Percentiles rank a stretch among this genome's conserved stretches.
Evolutionary conservation across 2,888 invertebrate species (phyloP).

Genomic region (Cyclophora albipunctata): DNA sequence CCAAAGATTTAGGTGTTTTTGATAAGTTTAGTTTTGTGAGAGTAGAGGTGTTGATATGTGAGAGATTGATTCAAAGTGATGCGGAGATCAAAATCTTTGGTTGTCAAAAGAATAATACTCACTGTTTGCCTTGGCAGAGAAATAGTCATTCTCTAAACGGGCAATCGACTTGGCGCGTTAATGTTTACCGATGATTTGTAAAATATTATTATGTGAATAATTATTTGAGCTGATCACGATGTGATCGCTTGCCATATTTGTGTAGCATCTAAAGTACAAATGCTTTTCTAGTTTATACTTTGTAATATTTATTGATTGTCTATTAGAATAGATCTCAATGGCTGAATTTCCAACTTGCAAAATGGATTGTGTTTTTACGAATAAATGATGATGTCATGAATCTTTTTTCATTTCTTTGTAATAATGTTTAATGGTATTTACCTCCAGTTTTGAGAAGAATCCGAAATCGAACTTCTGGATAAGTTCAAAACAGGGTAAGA

Average conservation of each 20-base stretch:
- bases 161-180: neutral
- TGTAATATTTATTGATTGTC: slow-evolving; percentile 5
- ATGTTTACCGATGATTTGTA: neutral
- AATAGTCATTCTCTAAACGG: too few species aligned
- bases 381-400: slow-evolving; percentile 2
- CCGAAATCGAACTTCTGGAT: too few species aligned
- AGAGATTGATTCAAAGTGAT: too few species aligned
- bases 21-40: too few species aligned
- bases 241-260: slow-evolving; percentile 24
- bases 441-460: too few species aligned
- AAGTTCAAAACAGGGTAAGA: too few species aligned
- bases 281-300: slow-evolving; percentile 4
- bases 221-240: neutral
- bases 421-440: too few species aligned
- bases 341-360: neutral
- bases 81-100: too few species aligned
- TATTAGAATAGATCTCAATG: slow-evolving; percentile 3
- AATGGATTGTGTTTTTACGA: neutral
- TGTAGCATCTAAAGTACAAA: slow-evolving; percentile 53
- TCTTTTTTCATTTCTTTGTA: neutral
- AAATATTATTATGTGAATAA: neutral
- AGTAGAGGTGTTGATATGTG: too few species aligned
- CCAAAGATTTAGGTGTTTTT: too few species aligned
- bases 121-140: too few species aligned
- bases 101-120: too few species aligned